Percentiles rank a stretch among this genome's conserved stretches.
These are phyloP conservation scores for Caenorhabditis sp. DNA, from an alignment of 2,888 invertebrate genomes.

Conservation along the genomic window DNA sequence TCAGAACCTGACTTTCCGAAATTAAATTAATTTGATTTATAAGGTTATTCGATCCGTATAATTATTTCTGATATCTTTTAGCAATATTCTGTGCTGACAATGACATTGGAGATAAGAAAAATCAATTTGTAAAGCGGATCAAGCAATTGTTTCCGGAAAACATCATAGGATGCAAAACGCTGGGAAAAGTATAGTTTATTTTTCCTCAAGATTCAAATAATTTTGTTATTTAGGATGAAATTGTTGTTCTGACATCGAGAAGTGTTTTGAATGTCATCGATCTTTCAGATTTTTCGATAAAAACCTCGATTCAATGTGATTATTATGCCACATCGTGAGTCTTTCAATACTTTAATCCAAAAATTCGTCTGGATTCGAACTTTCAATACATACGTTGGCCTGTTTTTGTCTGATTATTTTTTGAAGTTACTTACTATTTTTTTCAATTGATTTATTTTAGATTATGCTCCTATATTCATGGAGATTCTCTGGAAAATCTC, in stretches of 20 bases:
- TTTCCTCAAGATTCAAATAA: neutral
- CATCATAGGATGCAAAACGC: neutral
- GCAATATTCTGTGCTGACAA: neutral
- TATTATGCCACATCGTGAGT: constrained; percentile 38
- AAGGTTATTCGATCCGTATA: too few relatives aligned
- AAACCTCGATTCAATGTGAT: constrained; percentile 18
- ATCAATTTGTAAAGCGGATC: neutral
- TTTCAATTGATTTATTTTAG: constrained; percentile 6
- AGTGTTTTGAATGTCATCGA: neutral
- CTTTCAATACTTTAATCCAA: too few relatives aligned
- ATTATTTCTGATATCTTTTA: too few relatives aligned
- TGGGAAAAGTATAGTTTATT: neutral
- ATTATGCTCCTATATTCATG: constrained; percentile 26
- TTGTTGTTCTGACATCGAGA: neutral
- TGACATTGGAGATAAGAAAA: neutral
- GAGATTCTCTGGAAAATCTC: constrained; percentile 5
- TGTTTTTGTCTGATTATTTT: neutral
- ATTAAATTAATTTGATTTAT: too few relatives aligned
- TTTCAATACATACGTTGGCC: neutral
- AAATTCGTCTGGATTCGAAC: too few relatives aligned
- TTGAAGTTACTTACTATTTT: neutral
- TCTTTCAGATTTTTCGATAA: neutral
- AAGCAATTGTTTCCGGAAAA: neutral
- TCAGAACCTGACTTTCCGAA: too few relatives aligned
- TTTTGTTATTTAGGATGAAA: neutral